Base-by-base conservation (phyloP, 2,797 vertebrate genomes). In the Acanthiza pusilla region DNA sequence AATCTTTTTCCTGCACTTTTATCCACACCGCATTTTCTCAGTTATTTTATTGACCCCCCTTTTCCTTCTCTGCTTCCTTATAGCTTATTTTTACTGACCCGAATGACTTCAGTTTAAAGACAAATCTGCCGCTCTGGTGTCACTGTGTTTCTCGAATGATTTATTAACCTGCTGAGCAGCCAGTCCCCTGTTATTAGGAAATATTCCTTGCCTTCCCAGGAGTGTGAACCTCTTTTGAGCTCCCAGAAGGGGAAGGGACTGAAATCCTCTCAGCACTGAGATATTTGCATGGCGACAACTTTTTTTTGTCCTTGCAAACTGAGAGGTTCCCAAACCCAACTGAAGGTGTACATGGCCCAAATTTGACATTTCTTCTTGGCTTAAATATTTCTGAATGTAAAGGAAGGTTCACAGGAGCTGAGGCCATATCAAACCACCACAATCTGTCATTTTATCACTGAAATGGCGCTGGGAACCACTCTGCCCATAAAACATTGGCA, bases 1-100 rank as follows among this genome's bases (percentile, higher is more conserved):
- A n/a, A 18, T 53, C 42, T 58, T 54, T 36, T 30, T 21, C 26
- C 32, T 54, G 34, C 26, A 17, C 38, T 85, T 90, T 78, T 65
- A 84, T 79, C 51, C 81, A 36, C 16, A 29, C 25, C 0, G 0
- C 43, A 66, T 81, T 84, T 94, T 60, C 47, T 72, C 43, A 54
- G 54, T 50, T 88, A 16, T 75, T 93, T 94, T 91, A 85, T 81
- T 84, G 47, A 29, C 13, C 29, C 11, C 6, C 5, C 6, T 63
- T 94, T 87, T 70, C 30, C 14, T 83, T 73, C 30, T 74, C 8
- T 57, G 9, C 47, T 96, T 94, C 80, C 71, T 92, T 78, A 86
- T 86, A 43, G 43, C 55, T 86, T 85, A 40, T 70, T 92, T 88
- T 79, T 62, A 66, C 23, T 87, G n/a, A 75, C 22, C 19, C 51